Base-by-base conservation (phyloP, 2,113 vertebrate species). In the Stigmatopora argus region DNA sequence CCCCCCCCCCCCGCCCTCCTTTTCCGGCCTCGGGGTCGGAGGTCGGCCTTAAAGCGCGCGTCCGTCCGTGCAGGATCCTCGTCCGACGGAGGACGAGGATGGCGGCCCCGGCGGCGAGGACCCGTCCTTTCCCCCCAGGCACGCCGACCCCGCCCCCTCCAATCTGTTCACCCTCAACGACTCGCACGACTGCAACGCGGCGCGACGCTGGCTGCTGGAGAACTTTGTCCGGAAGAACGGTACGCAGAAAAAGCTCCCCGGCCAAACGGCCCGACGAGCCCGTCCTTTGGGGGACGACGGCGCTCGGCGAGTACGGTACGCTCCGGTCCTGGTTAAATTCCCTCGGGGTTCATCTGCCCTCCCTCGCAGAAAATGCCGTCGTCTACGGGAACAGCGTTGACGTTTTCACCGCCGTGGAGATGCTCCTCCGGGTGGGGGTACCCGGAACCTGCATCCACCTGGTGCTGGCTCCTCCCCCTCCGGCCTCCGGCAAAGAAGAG, bases 301-400 rank as follows among this genome's bases (percentile, higher is more conserved):
- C 26, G 26, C 26, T 31, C 2, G 26, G 26, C 26, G 2, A 31
- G 26, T 31, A 31, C 26, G 26, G 26, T 31, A 1, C 26, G 26
- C 3, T 31, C 26, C 26, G 26, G 26, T 31, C 26, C 26, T 31
- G 2, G 2, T 31, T 31, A 1, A 31, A 31, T 31, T 31, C 26
- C 26, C 3, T n/a, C n/a, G 7, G 35, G 35, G 35, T 41, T 41
- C 38, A 41, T 8, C 8, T 12, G 19, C 59, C 19, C 1, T 4
- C 59, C 19, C 1, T 4, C 62, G 23, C 68, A 99, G 96, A 90
- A 67, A 88, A 92, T 4, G 51, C 92, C 61, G 86, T 99, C 59
- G 88, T 99, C 69, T 98, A 97, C 12, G 97, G 97, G 49, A 89
- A 89, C 81, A 90, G 88, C 77, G 66, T 93, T 1, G 94, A 98